These are phyloP conservation scores for Ennomos fuscantarius DNA, from an alignment of 2,888 invertebrate species.

Conservation along the genomic window DNA sequence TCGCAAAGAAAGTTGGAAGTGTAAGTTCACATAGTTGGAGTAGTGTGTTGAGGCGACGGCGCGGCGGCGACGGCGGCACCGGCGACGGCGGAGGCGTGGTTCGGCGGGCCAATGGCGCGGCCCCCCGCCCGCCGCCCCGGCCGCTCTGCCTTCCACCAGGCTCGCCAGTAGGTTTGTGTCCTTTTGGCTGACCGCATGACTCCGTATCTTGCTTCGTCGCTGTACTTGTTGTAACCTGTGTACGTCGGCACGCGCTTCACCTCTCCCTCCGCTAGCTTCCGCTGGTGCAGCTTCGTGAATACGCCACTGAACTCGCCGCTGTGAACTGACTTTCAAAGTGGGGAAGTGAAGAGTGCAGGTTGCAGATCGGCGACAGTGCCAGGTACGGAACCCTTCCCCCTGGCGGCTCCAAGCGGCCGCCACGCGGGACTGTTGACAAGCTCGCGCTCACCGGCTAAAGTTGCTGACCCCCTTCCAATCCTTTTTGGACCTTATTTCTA, in stretches of 20 bases:
- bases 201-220: constrained; percentile 85
- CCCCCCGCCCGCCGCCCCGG: constrained; percentile 71
- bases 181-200: constrained; percentile 86
- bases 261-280: constrained; percentile 70
- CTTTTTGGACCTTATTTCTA: constrained; percentile 28
- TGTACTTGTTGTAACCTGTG: constrained; percentile 80
- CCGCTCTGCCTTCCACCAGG: constrained; percentile 70
- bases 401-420: constrained; percentile 53
- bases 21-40: constrained; percentile 60
- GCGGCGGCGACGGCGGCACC: constrained; percentile 63
- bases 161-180: constrained; percentile 85
- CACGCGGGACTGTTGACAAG: constrained; percentile 59
- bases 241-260: constrained; percentile 80
- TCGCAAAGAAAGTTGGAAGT: constrained; percentile 54
- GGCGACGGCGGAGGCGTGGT: constrained; percentile 75
- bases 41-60: constrained; percentile 55
- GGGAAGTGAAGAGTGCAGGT: constrained; percentile 68
- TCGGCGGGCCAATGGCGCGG: constrained; percentile 79
- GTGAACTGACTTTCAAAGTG: constrained; percentile 72
- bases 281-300: constrained; percentile 66
- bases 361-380: constrained; percentile 70
- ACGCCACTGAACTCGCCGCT: constrained; percentile 55
- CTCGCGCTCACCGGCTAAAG: constrained; percentile 34
- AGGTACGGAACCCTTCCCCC: constrained; percentile 68
- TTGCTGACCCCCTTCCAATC: constrained; percentile 27